A percentile compares a stretch with the other conserved stretches of the same genome.
phyloP scores from a whole-genome alignment of 2,113 vertebrate genomes.

The Corythoichthys haematopterus region DNA sequence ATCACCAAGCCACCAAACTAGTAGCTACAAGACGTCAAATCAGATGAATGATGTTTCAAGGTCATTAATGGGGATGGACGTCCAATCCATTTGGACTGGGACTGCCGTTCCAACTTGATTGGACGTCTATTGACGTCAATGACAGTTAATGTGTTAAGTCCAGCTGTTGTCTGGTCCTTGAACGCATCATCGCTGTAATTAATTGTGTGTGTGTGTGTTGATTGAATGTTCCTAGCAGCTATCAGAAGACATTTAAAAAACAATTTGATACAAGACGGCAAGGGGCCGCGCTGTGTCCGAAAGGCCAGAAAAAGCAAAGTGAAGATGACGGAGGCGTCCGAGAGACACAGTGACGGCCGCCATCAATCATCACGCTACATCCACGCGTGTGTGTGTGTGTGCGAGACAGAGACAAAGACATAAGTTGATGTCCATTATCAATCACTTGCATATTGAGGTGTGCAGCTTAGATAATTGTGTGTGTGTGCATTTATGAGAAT shows the following conservation, averaged over 20 bases:
- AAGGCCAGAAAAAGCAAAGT: constrained; percentile 62
- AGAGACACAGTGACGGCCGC: constrained; percentile 20
- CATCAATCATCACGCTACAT: constrained; percentile 58
- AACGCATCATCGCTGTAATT: not conserved
- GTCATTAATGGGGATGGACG: no score
- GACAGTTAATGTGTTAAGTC: no score
- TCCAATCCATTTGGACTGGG: no score
- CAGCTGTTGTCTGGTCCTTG: constrained; percentile 7
- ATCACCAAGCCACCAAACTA: no score
- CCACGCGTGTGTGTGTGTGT: constrained; percentile 6
- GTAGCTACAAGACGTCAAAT: no score
- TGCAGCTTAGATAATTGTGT: constrained; percentile 5
- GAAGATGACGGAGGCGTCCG: constrained; percentile 60
- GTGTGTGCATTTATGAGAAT: constrained; percentile 8
- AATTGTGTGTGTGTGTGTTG: constrained; percentile 13
- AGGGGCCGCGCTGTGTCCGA: constrained; percentile 59
- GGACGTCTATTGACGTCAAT: no score
- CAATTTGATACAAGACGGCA: constrained; percentile 58
- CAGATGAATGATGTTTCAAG: no score
- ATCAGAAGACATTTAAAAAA: constrained; percentile 68
- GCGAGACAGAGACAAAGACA: constrained; percentile 6
- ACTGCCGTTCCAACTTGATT: no score
- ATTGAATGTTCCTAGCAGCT: constrained; percentile 67
- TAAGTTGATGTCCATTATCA: constrained; percentile 53
- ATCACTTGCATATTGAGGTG: constrained; percentile 52